Evolutionary conservation across 2,797 vertebrate species (phyloP).

Genomic region (Diceros bicornis): DNA sequence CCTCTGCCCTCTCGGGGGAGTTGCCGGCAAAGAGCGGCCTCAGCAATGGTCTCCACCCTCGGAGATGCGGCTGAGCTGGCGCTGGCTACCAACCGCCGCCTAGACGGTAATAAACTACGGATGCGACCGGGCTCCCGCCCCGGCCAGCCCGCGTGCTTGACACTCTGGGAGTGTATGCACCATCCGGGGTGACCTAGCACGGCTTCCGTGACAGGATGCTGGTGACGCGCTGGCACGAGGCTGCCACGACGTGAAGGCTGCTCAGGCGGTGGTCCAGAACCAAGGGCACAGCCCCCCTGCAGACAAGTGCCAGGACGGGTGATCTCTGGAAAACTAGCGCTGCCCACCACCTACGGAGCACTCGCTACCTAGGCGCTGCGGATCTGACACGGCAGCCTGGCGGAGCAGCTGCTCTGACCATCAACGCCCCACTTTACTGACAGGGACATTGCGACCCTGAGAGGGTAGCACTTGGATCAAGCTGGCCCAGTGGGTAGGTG

Average conservation of each 20-base stretch:
- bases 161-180: fast-evolving
- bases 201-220: fast-evolving
- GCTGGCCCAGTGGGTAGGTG: neutral
- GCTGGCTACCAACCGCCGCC: neutral
- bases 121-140: fast-evolving
- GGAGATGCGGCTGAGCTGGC: fast-evolving
- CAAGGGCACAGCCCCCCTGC: fast-evolving
- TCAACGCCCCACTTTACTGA: neutral
- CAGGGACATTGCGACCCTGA: neutral
- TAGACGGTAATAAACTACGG: neutral
- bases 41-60: neutral
- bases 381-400: neutral
- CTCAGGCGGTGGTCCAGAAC: fast-evolving
- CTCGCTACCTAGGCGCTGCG: fast-evolving
- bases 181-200: neutral
- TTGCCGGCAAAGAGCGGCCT: neutral
- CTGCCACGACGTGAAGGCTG: fast-evolving
- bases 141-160: fast-evolving
- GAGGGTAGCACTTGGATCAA: fast-evolving
- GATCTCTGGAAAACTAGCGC: fast-evolving
- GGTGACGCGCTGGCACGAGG: fast-evolving
- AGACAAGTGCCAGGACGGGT: fast-evolving
- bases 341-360: fast-evolving
- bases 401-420: no score
- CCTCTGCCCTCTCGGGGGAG: neutral